These are phyloP conservation scores for Cervus canadensis DNA, from an alignment of 2,113 vertebrate genomes.

Conservation along the genomic window DNA sequence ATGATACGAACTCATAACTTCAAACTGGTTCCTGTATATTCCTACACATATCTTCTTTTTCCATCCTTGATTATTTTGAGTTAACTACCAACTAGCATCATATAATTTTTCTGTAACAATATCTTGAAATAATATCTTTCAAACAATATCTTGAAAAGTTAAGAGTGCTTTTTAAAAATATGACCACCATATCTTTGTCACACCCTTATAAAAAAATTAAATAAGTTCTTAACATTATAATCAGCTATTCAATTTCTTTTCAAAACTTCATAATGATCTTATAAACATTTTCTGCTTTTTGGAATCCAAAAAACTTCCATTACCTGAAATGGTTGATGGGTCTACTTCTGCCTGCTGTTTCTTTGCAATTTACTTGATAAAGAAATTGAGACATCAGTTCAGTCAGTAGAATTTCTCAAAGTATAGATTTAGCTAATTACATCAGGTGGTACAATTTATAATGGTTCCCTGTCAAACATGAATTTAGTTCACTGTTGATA, in stretches of 20 bases:
- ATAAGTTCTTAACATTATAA: neutral
- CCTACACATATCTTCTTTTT: neutral
- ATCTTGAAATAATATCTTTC: neutral
- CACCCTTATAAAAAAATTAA: neutral
- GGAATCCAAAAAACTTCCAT: neutral
- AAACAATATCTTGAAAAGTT: neutral
- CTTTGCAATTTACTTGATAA: neutral
- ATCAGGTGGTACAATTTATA: neutral
- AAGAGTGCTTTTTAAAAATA: neutral
- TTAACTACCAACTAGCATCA: neutral
- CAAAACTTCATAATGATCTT: neutral
- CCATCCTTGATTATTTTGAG: constrained; percentile 1
- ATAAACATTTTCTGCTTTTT: neutral
- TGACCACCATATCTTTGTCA: neutral
- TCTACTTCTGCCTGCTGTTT: neutral
- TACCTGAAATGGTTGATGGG: neutral
- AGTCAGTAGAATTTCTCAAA: neutral
- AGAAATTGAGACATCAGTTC: neutral
- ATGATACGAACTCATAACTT: neutral
- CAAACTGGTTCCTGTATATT: neutral
- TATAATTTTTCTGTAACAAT: neutral
- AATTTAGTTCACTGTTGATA: neutral
- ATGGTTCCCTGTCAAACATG: neutral
- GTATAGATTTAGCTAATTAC: neutral
- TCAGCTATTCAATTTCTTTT: neutral